Evolutionary conservation across 92 coral and sea anemone genomes (phyloP).

Genomic region (Zoanthus sociatus): DNA sequence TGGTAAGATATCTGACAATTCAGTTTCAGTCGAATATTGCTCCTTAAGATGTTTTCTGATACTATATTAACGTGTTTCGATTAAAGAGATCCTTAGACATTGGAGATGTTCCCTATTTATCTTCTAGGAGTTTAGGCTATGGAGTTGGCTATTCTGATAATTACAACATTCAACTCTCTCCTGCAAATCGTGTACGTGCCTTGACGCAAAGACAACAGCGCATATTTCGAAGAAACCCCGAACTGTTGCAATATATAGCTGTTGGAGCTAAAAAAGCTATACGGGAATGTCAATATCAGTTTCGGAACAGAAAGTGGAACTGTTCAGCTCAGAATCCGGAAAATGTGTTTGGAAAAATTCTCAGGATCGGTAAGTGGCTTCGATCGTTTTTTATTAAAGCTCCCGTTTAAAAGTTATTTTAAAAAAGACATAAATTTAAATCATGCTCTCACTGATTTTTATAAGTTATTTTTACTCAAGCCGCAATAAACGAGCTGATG

Average conservation of each 20-base stretch:
- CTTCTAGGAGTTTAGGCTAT: conserved; percentile 51
- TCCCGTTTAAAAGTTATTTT: neutral
- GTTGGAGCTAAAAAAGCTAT: conserved; percentile 85
- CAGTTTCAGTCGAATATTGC: neutral
- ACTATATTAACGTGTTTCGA: neutral
- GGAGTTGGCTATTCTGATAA: conserved; percentile 47
- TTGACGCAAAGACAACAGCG: conserved; percentile 82
- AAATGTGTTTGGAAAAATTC: conserved; percentile 93
- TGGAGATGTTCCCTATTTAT: neutral
- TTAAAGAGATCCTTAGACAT: neutral
- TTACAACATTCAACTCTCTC: conserved; percentile 83
- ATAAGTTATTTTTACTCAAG: no score
- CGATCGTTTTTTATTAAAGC: neutral
- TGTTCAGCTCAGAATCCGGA: conserved; percentile 95
- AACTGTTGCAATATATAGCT: conserved; percentile 81
- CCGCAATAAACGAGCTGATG: neutral
- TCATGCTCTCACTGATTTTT: neutral
- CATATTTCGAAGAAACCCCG: conserved; percentile 78
- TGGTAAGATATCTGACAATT: conserved; percentile 61
- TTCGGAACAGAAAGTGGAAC: conserved; percentile 88
- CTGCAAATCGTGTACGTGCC: conserved; percentile 84
- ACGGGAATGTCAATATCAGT: conserved; percentile 93
- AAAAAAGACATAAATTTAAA: neutral
- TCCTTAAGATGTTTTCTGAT: neutral
- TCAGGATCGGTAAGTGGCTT: conserved; percentile 75